These are phyloP conservation scores for Folsomia candida DNA, from an alignment of 2,888 invertebrate species.

Conservation along the genomic window DNA sequence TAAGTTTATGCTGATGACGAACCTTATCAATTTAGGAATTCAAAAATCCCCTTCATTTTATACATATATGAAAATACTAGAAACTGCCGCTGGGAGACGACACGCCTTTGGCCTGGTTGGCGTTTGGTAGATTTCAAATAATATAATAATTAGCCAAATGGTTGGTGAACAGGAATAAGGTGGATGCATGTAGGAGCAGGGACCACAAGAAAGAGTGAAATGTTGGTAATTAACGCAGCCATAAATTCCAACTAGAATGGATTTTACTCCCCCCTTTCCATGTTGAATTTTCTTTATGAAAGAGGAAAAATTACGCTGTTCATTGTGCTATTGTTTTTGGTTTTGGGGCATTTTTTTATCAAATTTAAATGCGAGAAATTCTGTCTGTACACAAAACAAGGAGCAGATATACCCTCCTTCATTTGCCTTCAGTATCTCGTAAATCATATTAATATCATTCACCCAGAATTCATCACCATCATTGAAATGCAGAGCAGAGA, in stretches of 20 bases:
- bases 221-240: conserved; percentile 48
- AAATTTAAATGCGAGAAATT: conserved; percentile 3
- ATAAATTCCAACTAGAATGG: conserved; percentile 49
- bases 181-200: not conserved
- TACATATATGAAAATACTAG: no score
- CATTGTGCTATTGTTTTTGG: conserved; percentile 37
- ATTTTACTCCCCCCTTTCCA: conserved; percentile 50
- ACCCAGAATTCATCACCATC: not conserved
- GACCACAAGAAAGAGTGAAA: not conserved
- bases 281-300: conserved; percentile 43
- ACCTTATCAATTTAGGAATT: conserved; percentile 16
- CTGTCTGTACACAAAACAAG: not conserved
- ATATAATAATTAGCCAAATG: conserved; percentile 17
- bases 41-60: no score
- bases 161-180: conserved; percentile 3
- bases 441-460: conserved; percentile 27
- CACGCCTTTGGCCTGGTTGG: not conserved
- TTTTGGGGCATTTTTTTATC: conserved; percentile 40
- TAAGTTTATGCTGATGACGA: no score
- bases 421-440: conserved; percentile 15
- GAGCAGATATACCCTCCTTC: conserved; percentile 10
- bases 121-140: not conserved
- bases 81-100: not conserved
- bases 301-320: conserved; percentile 37
- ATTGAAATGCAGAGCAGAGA: no score